Evolutionary conservation across 2,888 invertebrate species (phyloP), one percentile per base, ranked within the genome.

Genomic region (Sialis lutaria): DNA sequence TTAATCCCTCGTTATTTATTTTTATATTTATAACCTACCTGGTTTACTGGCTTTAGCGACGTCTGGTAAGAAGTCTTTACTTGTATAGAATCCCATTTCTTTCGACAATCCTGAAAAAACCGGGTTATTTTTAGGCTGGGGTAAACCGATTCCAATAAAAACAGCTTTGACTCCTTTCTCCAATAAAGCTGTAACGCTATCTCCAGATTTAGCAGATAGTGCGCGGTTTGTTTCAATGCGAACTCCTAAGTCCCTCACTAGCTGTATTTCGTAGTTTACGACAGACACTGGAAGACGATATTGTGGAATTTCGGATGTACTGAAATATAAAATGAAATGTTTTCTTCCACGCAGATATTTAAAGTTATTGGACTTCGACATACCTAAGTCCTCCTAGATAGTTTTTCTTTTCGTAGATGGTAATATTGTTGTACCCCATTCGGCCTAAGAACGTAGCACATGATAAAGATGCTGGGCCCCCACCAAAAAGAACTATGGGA

Each of bases 391-490:
- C 97, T 7, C 98, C 98, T 43, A 90, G 65, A 60, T 79, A 91
- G 2, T 75, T 64, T 55, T 87, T 73, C 61, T 86, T 92, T 64
- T 98, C 98, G 64, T 86, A 97, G 51, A 98, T 83, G 0, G 88
- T 92, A 22, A 98, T 68, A 58, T 96, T 70, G 6, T 79, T 76
- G 61, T 98, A 98, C 0, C 98, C 98, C 10, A 98, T 69, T 22
- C 98, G 73, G 0, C 85, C 96, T 12, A 98, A 69, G 68, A 91
- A 98, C 10, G 96, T 93, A 1, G 95, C 96, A 60, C 97, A 97
- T 7, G 95, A 95, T 47, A 96, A 72, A 6, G 92, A 91, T 4
- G 97, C 93, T 0, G 98, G 97, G 0, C 98, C 98, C 51, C 92
- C 95, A 0, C 98, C 97, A 6, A 97, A 60, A 32, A 98, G 62